These are phyloP conservation scores for Cyprinodon variegatus DNA, from an alignment of 2,113 vertebrate species.

Conservation along the genomic window DNA sequence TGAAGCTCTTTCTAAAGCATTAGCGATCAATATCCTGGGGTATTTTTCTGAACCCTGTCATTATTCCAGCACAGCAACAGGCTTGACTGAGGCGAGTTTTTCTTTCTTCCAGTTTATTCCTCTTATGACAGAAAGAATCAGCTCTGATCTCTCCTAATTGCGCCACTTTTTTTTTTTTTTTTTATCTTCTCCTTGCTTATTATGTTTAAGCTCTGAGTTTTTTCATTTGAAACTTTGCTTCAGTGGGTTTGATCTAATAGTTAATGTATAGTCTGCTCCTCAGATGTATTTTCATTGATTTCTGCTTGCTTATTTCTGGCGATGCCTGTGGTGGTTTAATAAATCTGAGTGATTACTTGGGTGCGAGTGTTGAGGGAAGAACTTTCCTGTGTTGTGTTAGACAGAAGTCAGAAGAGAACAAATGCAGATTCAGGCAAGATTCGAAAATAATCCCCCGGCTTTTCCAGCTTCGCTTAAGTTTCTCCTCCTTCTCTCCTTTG, in stretches of 20 bases:
- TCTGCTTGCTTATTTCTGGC: slow-evolving; percentile 7
- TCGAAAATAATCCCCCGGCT: slow-evolving; percentile 35
- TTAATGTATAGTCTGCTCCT: slow-evolving; percentile 15
- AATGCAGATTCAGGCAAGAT: slow-evolving; percentile 30
- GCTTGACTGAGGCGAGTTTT: slow-evolving; percentile 20
- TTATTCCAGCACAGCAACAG: slow-evolving; percentile 42
- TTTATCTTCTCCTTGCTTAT: slow-evolving; percentile 11
- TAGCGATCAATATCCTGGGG: slow-evolving; percentile 46
- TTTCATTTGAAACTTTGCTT: slow-evolving; percentile 23
- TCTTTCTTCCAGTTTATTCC: slow-evolving; percentile 11
- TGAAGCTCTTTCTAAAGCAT: slow-evolving; percentile 24
- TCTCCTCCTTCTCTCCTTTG: slow-evolving; percentile 23
- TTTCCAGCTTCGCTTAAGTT: slow-evolving; percentile 35
- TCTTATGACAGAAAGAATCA: slow-evolving; percentile 23
- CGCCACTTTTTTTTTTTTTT: background rate
- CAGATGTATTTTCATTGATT: background rate
- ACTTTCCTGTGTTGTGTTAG: slow-evolving; percentile 22
- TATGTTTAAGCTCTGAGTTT: background rate
- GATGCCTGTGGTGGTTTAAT: background rate
- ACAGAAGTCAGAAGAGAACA: slow-evolving; percentile 49
- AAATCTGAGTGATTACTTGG: slow-evolving; percentile 12
- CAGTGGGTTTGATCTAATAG: background rate
- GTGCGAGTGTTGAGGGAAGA: background rate
- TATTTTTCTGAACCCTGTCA: slow-evolving; percentile 45
- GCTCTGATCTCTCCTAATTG: slow-evolving; percentile 37